Percentiles rank a stretch among this genome's conserved stretches.
Evolutionary conservation across 2,888 invertebrate genomes (phyloP).

Genomic region (Tigriopus californicus): DNA sequence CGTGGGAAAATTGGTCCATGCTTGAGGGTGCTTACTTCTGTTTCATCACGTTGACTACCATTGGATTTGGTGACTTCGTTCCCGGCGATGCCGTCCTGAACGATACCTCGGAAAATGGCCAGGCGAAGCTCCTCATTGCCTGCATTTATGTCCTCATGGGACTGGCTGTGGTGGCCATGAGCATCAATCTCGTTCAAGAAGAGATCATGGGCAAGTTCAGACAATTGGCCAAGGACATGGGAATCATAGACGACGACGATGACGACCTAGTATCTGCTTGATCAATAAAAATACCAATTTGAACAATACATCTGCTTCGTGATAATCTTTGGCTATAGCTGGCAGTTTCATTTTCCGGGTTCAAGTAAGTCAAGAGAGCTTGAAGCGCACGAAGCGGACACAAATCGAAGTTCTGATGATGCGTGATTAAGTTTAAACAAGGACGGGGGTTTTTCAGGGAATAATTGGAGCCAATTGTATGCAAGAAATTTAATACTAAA

Average conservation of each 20-base stretch:
- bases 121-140: slow-evolving; percentile 61
- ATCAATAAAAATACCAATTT: neutral
- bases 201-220: slow-evolving; percentile 76
- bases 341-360: neutral
- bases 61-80: slow-evolving; percentile 79
- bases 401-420: no score
- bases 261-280: neutral
- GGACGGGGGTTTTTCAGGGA: no score
- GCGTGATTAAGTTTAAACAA: no score
- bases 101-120: slow-evolving; percentile 28
- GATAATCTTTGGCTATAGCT: no score
- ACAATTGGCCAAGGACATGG: slow-evolving; percentile 60
- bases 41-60: slow-evolving; percentile 79
- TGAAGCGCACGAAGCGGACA: neutral
- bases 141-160: slow-evolving; percentile 83
- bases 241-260: slow-evolving; percentile 50
- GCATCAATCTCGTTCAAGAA: slow-evolving; percentile 86
- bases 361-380: neutral
- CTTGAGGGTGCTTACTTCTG: slow-evolving; percentile 81
- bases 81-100: slow-evolving; percentile 49
- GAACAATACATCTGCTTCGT: neutral
- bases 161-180: slow-evolving; percentile 83
- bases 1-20: slow-evolving; percentile 69
- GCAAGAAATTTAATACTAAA: no score
- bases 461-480: no score